These are phyloP conservation scores for Phalacrocorax pelagicus DNA, from an alignment of 2,113 vertebrate species.

Conservation along the genomic window DNA sequence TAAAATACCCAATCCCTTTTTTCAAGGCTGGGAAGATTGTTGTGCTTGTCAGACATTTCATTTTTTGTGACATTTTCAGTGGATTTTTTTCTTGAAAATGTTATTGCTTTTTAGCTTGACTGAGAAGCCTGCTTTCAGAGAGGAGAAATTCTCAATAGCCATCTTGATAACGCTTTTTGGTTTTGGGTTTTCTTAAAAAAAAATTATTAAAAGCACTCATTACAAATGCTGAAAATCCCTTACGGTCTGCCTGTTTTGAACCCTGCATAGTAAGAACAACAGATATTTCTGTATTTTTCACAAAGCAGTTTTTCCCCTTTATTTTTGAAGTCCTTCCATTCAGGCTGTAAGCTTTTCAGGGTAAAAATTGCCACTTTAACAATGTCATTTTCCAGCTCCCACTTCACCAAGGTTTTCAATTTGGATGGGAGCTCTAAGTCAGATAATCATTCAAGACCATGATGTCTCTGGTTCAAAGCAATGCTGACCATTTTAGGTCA, in stretches of 20 bases:
- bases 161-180: background rate
- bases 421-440: slow-evolving; percentile 36
- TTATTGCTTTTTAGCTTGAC: slow-evolving; percentile 49
- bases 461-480: slow-evolving; percentile 4
- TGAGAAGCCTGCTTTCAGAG: slow-evolving; percentile 31
- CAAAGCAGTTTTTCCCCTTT: background rate
- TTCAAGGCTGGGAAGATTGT: slow-evolving; percentile 32
- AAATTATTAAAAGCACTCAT: slow-evolving; percentile 19
- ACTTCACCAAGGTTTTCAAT: slow-evolving; percentile 36
- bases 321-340: slow-evolving; percentile 40
- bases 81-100: slow-evolving; percentile 13
- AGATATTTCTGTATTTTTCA: background rate
- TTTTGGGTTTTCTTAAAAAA: background rate
- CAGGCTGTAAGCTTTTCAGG: slow-evolving; percentile 45
- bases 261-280: slow-evolving; percentile 8
- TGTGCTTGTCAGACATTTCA: slow-evolving; percentile 59
- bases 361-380: slow-evolving; percentile 56
- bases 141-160: slow-evolving; percentile 18
- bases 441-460: slow-evolving; percentile 38
- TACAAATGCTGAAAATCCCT: slow-evolving; percentile 6
- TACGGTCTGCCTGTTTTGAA: background rate
- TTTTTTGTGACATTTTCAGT: slow-evolving; percentile 47
- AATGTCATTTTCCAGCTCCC: slow-evolving; percentile 35
- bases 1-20: slow-evolving; percentile 23
- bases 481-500: background rate